Conservation (phyloP, 2,888 invertebrate genomes). For the Drosophila lutescens region DNA sequence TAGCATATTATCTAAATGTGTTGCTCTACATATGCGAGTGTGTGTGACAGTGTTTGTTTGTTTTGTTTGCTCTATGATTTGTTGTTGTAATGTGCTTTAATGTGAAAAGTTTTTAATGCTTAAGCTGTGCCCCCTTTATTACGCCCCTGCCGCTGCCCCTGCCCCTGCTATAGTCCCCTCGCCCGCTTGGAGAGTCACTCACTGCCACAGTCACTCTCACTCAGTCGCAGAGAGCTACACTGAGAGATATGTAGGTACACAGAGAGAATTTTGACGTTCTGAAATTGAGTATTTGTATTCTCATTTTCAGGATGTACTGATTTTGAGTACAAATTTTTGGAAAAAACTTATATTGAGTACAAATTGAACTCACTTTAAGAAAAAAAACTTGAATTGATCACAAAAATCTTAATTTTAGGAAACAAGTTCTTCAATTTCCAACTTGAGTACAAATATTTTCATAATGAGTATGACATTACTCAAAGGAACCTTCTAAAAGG, state of each 20-base stretch:
- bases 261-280: too few relatives aligned
- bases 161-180: constrained; percentile 11
- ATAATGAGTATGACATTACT: too few relatives aligned
- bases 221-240: constrained; percentile 17
- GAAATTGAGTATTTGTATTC: too few relatives aligned
- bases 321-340: too few relatives aligned
- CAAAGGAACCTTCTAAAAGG: too few relatives aligned
- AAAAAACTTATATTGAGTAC: too few relatives aligned
- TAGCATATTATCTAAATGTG: constrained; percentile 81
- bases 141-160: constrained; percentile 42
- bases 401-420: too few relatives aligned
- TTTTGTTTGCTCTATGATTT: constrained; percentile 73
- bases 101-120: constrained; percentile 81
- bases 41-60: constrained; percentile 32
- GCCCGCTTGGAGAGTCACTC: constrained; percentile 22
- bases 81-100: constrained; percentile 80
- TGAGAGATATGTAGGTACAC: background rate
- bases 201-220: constrained; percentile 18
- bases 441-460: too few relatives aligned
- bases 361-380: too few relatives aligned
- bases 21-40: constrained; percentile 69
- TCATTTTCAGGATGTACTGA: too few relatives aligned
- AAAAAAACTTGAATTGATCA: too few relatives aligned
- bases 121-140: constrained; percentile 64
- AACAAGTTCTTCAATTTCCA: too few relatives aligned